phyloP scores from a whole-genome alignment of 2,797 vertebrate genomes.

The Botia almorhae region DNA sequence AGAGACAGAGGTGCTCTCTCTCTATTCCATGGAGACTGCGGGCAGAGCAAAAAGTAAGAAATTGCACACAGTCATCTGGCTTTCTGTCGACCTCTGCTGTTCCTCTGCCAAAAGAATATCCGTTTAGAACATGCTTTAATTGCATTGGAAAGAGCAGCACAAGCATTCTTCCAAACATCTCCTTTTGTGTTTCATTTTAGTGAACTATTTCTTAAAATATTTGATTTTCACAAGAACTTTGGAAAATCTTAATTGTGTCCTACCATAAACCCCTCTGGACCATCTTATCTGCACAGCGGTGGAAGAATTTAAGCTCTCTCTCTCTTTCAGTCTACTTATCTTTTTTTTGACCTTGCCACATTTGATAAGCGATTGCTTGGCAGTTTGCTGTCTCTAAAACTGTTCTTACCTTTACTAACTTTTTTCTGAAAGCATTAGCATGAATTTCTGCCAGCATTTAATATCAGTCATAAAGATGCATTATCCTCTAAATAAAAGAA shows the following conservation, averaged over 20 bases:
- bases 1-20: slow-evolving; percentile 67
- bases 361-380: slow-evolving; percentile 25
- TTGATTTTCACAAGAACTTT: neutral
- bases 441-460: neutral
- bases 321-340: neutral
- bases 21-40: slow-evolving; percentile 70
- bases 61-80: slow-evolving; percentile 22
- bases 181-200: neutral
- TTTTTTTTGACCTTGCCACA: neutral
- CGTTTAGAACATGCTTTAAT: neutral
- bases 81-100: slow-evolving; percentile 56
- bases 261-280: neutral
- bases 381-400: slow-evolving; percentile 7
- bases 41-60: slow-evolving; percentile 78
- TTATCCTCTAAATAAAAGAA: slow-evolving; percentile 12
- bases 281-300: neutral
- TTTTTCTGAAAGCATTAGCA: neutral
- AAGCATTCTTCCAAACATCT: neutral
- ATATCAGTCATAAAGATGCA: neutral
- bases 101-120: slow-evolving; percentile 15
- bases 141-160: neutral
- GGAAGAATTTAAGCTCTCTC: slow-evolving; percentile 1
- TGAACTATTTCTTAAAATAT: neutral
- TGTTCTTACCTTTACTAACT: slow-evolving; percentile 1
- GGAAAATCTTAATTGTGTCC: neutral